Evolutionary conservation across 1,140 invertebrate species (phyloP).

Genomic region (Ylistrum balloti): DNA sequence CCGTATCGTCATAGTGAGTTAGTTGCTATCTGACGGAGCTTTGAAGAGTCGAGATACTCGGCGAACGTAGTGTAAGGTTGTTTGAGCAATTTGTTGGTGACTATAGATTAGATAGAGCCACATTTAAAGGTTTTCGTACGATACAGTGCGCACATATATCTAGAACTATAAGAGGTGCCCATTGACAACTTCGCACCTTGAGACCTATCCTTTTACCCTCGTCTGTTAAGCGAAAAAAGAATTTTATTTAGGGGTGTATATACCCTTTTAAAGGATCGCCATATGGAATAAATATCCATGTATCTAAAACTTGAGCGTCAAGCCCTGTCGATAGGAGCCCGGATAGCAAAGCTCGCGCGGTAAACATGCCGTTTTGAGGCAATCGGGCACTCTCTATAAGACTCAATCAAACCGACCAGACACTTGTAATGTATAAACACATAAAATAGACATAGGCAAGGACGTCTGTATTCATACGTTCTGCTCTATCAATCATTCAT

Average conservation of each 20-base stretch:
- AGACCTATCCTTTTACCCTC: conserved; percentile 3
- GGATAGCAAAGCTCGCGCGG: conserved; percentile 1
- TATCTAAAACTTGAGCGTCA: conserved; percentile 14
- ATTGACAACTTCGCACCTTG: conserved; percentile 25
- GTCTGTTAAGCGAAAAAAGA: background rate
- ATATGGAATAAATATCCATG: conserved; percentile 4
- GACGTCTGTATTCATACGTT: background rate
- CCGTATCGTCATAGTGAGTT: conserved; percentile 9
- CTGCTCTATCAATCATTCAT: conserved; percentile 21
- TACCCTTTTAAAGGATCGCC: conserved; percentile 26
- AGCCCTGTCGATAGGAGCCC: background rate
- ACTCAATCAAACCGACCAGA: background rate
- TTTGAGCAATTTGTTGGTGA: conserved; percentile 16
- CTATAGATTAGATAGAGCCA: background rate
- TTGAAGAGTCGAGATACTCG: background rate
- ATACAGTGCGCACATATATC: conserved; percentile 21
- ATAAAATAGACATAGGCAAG: background rate
- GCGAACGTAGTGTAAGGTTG: background rate
- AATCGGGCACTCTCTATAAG: background rate
- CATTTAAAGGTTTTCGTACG: background rate
- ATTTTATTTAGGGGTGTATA: conserved; percentile 26
- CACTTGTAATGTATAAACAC: background rate
- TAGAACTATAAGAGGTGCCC: background rate
- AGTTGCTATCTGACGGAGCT: conserved; percentile 30
- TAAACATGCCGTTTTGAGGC: conserved; percentile 37